phyloP scores from a whole-genome alignment of 2,797 vertebrate genomes.

The Lagorchestes hirsutus region DNA sequence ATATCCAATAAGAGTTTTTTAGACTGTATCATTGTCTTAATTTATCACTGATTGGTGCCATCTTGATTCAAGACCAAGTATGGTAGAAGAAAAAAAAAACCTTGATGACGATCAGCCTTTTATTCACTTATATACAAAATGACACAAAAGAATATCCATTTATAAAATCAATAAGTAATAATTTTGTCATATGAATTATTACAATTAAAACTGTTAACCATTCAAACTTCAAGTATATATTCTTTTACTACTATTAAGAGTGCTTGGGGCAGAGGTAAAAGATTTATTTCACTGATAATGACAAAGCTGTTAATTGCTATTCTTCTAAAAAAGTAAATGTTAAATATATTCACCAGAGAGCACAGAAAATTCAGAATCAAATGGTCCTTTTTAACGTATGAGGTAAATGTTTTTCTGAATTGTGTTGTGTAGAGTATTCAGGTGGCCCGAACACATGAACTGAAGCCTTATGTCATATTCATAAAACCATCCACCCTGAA shows the following conservation, averaged over 20 bases:
- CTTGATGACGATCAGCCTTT: background rate
- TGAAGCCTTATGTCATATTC: slow-evolving; percentile 95
- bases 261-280: background rate
- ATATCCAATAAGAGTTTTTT: background rate
- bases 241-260: background rate
- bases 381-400: background rate
- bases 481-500: slow-evolving; percentile 92
- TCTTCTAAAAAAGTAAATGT: background rate
- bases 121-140: background rate
- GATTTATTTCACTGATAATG: slow-evolving; percentile 47
- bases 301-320: slow-evolving; percentile 30
- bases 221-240: background rate
- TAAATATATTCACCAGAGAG: background rate
- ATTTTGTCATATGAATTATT: background rate
- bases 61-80: background rate
- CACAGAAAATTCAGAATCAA: background rate
- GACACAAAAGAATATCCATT: background rate
- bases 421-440: slow-evolving; percentile 89
- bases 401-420: slow-evolving; percentile 19
- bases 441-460: slow-evolving; percentile 90
- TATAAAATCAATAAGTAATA: background rate
- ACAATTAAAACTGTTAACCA: background rate
- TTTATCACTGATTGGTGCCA: background rate
- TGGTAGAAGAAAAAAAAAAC: background rate
- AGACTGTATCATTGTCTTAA: background rate